phyloP scores from a whole-genome alignment of 1,140 invertebrate species.

The Drosophila sechellia region DNA sequence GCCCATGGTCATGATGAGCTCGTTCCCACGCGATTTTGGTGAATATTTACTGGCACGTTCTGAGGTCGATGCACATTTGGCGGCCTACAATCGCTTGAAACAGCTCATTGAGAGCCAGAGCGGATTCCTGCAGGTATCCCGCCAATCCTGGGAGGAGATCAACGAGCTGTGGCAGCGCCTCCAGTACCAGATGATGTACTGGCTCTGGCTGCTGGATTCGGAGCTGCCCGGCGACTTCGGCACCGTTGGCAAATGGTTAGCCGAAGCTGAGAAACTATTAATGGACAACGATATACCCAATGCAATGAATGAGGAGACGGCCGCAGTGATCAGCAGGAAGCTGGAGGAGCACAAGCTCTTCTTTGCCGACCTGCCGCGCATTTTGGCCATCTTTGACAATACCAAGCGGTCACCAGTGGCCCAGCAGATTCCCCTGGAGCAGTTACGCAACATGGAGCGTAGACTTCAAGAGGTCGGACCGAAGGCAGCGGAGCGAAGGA shows the following conservation, averaged over 20 bases:
- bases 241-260: constrained; percentile 94
- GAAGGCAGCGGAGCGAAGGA: constrained; percentile 90
- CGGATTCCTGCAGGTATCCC: constrained; percentile 91
- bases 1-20: constrained; percentile 87
- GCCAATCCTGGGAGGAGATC: constrained; percentile 92
- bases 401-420: constrained; percentile 87
- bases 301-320: constrained; percentile 93
- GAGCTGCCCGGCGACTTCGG: constrained; percentile 93
- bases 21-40: constrained; percentile 88
- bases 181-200: constrained; percentile 91
- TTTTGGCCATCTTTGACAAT: constrained; percentile 91
- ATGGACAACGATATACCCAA: constrained; percentile 92
- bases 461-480: constrained; percentile 90
- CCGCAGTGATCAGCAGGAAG: constrained; percentile 93
- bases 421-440: constrained; percentile 89
- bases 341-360: constrained; percentile 95
- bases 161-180: constrained; percentile 91
- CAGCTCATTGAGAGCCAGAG: constrained; percentile 90
- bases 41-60: constrained; percentile 90
- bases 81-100: constrained; percentile 90
- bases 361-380: constrained; percentile 92
- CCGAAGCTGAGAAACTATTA: constrained; percentile 93
- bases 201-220: constrained; percentile 94
- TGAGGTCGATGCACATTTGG: constrained; percentile 89
- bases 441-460: constrained; percentile 91